These are phyloP conservation scores for Neodiprion pinetum DNA, from an alignment of 1,140 invertebrate species.

Conservation along the genomic window DNA sequence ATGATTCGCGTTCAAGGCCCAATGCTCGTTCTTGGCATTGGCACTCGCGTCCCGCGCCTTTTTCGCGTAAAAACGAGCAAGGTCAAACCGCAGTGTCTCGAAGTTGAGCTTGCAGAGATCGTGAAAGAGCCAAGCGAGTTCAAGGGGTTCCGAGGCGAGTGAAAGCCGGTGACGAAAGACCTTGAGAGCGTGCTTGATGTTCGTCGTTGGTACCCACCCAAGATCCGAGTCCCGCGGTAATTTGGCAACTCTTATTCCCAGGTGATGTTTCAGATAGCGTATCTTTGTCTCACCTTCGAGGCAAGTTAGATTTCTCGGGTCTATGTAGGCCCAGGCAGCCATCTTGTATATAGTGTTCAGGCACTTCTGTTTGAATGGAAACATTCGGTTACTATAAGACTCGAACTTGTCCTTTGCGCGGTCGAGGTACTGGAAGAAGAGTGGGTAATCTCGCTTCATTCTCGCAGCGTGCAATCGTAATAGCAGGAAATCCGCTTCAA, in stretches of 20 bases:
- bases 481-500: constrained; percentile 40
- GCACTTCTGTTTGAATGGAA: constrained; percentile 42
- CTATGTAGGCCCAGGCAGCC: constrained; percentile 43
- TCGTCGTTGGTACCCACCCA: constrained; percentile 37
- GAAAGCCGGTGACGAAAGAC: constrained; percentile 41
- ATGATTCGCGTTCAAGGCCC: constrained; percentile 44
- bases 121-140: constrained; percentile 50
- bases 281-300: constrained; percentile 23
- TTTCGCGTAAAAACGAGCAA: constrained; percentile 49
- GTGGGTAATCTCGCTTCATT: constrained; percentile 35
- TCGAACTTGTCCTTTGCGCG: constrained; percentile 44
- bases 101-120: constrained; percentile 44
- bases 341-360: constrained; percentile 42
- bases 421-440: constrained; percentile 43
- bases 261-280: constrained; percentile 41
- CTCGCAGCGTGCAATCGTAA: constrained; percentile 34
- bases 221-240: constrained; percentile 46
- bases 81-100: constrained; percentile 40
- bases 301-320: constrained; percentile 40
- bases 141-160: constrained; percentile 39
- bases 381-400: constrained; percentile 31
- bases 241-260: constrained; percentile 35
- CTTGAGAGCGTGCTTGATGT: constrained; percentile 31
- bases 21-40: constrained; percentile 31
- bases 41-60: constrained; percentile 37